phyloP scores from a whole-genome alignment of 1,140 invertebrate genomes.

The Lycorma delicatula region DNA sequence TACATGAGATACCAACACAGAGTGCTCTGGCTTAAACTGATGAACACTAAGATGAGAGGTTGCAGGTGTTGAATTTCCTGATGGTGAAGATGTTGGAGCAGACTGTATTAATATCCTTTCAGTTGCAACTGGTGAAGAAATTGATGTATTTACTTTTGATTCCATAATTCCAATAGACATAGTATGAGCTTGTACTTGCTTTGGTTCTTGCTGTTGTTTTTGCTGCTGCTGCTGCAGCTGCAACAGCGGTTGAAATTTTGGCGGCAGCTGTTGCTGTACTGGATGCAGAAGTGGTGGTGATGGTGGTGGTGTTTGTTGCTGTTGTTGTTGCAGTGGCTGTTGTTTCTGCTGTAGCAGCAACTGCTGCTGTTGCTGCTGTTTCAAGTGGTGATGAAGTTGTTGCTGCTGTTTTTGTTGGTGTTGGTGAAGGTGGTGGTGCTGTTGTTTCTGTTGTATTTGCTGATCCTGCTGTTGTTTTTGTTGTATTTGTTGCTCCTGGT shows the following conservation, averaged over 20 bases:
- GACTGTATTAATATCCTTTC: neutral
- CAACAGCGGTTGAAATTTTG: neutral
- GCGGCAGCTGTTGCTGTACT: neutral
- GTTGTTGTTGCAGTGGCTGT: slow-evolving; percentile 1
- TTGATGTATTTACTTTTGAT: neutral
- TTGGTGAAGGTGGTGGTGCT: neutral
- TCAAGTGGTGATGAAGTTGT: neutral
- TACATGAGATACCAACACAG: no score
- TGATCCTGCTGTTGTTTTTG: neutral
- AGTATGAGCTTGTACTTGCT: neutral
- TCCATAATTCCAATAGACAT: neutral
- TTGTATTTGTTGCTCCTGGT: no score
- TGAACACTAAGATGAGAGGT: no score
- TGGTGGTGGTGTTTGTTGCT: neutral
- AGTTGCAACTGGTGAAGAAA: neutral
- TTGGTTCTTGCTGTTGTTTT: neutral
- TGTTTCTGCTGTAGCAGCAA: neutral
- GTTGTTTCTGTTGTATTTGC: slow-evolving; percentile 2
- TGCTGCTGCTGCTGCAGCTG: neutral
- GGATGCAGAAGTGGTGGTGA: neutral
- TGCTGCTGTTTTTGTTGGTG: neutral
- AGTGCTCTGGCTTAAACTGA: no score
- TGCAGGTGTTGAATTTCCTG: no score
- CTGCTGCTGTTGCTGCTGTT: neutral
- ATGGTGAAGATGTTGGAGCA: neutral